A percentile compares a stretch with the other conserved stretches of the same genome.
Conservation (phyloP, 2,797 vertebrate species). For the Prunella strophiata region DNA sequence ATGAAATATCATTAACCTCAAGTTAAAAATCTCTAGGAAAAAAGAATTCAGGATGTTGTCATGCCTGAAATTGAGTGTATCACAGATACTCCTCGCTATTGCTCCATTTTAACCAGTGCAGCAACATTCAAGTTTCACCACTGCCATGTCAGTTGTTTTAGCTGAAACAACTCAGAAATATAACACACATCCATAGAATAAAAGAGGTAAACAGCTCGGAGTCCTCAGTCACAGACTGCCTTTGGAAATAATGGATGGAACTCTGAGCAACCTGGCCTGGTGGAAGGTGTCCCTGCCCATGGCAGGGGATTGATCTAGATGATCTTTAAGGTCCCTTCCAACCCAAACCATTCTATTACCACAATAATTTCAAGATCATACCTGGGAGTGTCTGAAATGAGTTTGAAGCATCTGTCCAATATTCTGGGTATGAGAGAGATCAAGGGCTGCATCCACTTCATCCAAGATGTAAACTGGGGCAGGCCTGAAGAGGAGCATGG, state of each 20-base stretch:
- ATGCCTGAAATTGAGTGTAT: not conserved
- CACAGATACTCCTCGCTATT: not conserved
- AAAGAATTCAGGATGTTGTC: not conserved
- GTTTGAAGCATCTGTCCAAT: constrained; percentile 95
- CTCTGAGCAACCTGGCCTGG: not conserved
- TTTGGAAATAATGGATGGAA: not conserved
- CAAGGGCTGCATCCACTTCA: constrained; percentile 96
- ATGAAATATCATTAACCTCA: not conserved
- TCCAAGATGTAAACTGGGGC: constrained; percentile 98
- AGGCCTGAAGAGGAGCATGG: constrained; percentile 97
- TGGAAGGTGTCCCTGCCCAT: not conserved
- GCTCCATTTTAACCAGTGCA: not conserved
- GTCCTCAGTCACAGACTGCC: not conserved
- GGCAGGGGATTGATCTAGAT: not conserved
- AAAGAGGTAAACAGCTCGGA: not conserved
- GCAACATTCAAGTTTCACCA: not conserved
- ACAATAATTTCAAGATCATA: constrained; percentile 37
- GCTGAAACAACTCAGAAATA: not conserved
- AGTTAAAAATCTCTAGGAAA: not conserved
- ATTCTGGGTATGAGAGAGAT: constrained; percentile 97
- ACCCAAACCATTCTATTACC: not conserved
- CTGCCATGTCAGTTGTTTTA: not conserved
- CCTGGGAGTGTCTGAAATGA: constrained; percentile 94
- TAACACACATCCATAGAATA: not conserved
- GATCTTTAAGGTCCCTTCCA: not conserved